These are phyloP conservation scores for Drosophila sulfurigaster DNA, from an alignment of 1,140 invertebrate genomes.

Conservation along the genomic window DNA sequence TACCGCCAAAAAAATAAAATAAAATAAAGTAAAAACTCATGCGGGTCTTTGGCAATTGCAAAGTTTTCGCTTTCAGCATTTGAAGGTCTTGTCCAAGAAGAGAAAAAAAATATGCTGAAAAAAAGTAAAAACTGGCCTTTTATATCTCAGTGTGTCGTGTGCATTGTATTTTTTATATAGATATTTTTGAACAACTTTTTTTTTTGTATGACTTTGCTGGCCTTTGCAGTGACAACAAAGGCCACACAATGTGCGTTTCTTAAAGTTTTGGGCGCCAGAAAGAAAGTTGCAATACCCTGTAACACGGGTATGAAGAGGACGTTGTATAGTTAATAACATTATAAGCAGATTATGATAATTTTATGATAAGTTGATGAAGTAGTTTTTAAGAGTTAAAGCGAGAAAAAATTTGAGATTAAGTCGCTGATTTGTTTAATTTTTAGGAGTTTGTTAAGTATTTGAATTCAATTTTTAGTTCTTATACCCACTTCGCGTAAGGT, in stretches of 20 bases:
- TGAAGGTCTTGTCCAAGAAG: conserved; percentile 63
- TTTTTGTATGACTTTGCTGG: conserved; percentile 47
- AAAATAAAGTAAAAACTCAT: conserved; percentile 16
- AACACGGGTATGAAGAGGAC: neutral
- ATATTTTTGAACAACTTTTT: conserved; percentile 27
- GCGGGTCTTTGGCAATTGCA: conserved; percentile 48
- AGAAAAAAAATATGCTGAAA: conserved; percentile 53
- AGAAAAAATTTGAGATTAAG: no score
- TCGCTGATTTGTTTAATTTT: no score
- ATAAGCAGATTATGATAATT: no score
- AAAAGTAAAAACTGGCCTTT: conserved; percentile 19
- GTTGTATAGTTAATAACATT: neutral
- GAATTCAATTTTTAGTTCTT: no score
- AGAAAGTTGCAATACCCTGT: conserved; percentile 61
- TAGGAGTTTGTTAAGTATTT: no score
- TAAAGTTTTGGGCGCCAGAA: conserved; percentile 37
- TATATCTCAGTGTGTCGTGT: conserved; percentile 31
- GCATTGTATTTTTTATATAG: conserved; percentile 41
- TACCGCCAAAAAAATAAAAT: neutral
- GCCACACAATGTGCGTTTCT: conserved; percentile 61
- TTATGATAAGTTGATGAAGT: no score
- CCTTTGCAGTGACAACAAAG: conserved; percentile 60
- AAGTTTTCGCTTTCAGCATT: conserved; percentile 68
- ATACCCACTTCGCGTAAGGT: no score
- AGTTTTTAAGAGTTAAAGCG: no score